These are phyloP conservation scores for Rotaria macrura DNA, from an alignment of 2,888 invertebrate species.

Conservation along the genomic window DNA sequence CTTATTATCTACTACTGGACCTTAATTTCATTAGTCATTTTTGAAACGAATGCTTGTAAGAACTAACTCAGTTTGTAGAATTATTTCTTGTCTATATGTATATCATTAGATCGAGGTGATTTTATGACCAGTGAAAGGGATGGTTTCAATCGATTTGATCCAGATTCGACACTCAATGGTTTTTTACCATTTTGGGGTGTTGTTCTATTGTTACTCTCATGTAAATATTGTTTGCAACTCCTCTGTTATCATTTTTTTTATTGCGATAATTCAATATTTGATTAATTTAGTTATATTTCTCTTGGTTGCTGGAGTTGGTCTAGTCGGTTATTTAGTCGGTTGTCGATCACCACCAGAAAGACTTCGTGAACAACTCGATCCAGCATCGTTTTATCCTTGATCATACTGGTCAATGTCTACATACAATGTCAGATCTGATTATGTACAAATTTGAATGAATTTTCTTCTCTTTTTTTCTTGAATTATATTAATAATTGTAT, in stretches of 20 bases:
- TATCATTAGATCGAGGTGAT: background rate
- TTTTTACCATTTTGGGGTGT: conserved; percentile 8
- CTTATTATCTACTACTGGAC: background rate
- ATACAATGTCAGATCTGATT: background rate
- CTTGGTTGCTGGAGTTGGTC: background rate
- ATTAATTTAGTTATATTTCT: background rate
- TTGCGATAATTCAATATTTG: background rate
- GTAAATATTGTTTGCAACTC: background rate
- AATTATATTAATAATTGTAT: background rate
- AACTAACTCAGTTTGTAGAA: background rate
- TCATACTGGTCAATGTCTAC: background rate
- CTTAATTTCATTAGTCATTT: background rate
- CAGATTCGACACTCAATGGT: conserved; percentile 5
- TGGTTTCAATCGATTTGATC: background rate
- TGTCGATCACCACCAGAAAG: background rate
- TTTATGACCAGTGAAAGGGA: conserved; percentile 2
- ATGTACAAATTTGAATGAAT: background rate
- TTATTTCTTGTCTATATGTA: background rate
- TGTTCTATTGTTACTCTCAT: background rate
- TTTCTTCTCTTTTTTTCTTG: background rate
- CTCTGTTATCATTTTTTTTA: background rate
- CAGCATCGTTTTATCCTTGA: background rate
- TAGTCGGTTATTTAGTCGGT: conserved; percentile 5
- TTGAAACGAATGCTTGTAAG: background rate
- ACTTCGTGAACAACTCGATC: conserved; percentile 1